Conservation (phyloP, 1,140 invertebrate species). For the Drosophila varians region DNA sequence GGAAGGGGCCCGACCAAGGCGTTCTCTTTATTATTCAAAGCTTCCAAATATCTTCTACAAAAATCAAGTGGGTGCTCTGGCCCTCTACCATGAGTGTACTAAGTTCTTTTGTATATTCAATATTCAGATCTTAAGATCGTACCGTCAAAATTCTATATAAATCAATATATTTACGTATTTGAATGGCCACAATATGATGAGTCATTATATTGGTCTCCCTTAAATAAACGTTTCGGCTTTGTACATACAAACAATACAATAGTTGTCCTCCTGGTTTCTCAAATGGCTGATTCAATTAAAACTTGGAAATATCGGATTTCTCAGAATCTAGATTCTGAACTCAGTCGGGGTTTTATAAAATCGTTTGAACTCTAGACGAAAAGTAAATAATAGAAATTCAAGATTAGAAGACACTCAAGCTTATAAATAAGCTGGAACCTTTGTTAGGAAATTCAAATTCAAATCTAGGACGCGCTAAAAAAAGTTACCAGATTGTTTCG, state of each 20-base stretch:
- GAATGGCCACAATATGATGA: slow-evolving; percentile 36
- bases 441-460: neutral
- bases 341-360: neutral
- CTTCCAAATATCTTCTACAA: slow-evolving; percentile 26
- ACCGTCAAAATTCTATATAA: slow-evolving; percentile 11
- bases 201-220: slow-evolving; percentile 36
- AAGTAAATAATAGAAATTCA: neutral
- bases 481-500: neutral
- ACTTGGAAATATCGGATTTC: neutral
- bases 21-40: slow-evolving; percentile 45
- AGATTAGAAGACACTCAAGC: no score
- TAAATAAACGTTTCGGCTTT: slow-evolving; percentile 5
- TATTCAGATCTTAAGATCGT: slow-evolving; percentile 39
- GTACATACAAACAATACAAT: slow-evolving; percentile 5
- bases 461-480: slow-evolving; percentile 3
- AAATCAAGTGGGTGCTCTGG: slow-evolving; percentile 2
- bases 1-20: slow-evolving; percentile 25
- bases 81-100: no score
- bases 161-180: slow-evolving; percentile 10
- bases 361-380: neutral
- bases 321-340: neutral
- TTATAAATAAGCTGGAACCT: neutral
- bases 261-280: slow-evolving; percentile 11
- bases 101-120: slow-evolving; percentile 6
- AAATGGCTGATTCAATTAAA: slow-evolving; percentile 10